phyloP scores from a whole-genome alignment of 2,888 invertebrate species.

The Dynastes tityus region DNA sequence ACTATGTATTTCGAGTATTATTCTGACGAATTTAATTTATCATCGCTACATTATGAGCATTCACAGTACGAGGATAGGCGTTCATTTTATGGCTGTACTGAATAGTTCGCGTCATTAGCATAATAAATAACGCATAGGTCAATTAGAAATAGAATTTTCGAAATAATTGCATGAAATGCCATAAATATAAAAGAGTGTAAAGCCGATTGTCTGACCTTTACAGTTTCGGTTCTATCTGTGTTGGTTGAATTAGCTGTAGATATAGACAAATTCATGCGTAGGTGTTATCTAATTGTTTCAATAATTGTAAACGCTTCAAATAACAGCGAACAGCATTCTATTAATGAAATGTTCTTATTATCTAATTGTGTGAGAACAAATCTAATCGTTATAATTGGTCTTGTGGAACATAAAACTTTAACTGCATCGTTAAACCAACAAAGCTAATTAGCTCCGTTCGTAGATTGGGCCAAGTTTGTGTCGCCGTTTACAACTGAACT shows the following conservation, averaged over 20 bases:
- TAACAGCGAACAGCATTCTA: conserved; percentile 26
- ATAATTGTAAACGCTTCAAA: conserved; percentile 50
- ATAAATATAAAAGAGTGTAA: not conserved
- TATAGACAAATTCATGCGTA: conserved; percentile 51
- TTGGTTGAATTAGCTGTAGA: conserved; percentile 38
- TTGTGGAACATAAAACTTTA: conserved; percentile 31
- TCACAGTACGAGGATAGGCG: not conserved
- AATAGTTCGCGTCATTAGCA: conserved; percentile 44
- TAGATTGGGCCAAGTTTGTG: conserved; percentile 1
- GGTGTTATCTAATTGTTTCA: conserved; percentile 53
- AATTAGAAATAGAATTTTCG: conserved; percentile 44
- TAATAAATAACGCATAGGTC: conserved; percentile 45
- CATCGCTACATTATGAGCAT: not conserved
- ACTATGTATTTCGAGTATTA: conserved; percentile 8
- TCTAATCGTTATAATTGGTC: conserved; percentile 27
- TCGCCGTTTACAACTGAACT: no score
- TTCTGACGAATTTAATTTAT: conserved; percentile 39
- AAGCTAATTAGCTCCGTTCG: conserved; percentile 13
- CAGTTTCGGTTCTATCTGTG: conserved; percentile 24
- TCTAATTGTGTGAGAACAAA: conserved; percentile 50
- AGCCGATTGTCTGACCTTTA: conserved; percentile 52
- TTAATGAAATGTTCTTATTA: conserved; percentile 41
- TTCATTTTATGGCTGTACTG: conserved; percentile 15
- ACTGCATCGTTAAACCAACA: conserved; percentile 23
- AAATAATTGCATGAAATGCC: conserved; percentile 50